Base-by-base conservation (phyloP, 1,140 invertebrate species). In the Myzus persicae region DNA sequence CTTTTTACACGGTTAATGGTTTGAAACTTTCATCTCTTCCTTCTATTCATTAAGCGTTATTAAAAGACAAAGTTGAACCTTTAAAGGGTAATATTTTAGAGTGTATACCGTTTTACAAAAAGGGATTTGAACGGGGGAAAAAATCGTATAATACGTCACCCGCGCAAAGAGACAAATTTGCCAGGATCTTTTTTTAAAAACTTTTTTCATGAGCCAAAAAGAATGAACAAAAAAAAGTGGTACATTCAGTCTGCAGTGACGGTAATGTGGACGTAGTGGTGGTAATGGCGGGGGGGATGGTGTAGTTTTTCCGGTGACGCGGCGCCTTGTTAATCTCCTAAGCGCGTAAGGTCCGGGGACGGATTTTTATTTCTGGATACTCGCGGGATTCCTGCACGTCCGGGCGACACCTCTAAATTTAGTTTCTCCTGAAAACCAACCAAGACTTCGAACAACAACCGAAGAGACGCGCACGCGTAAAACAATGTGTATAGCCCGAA, bases 291-390 rank as follows among this genome's bases (percentile, higher is more conserved):
- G 42, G 2, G 42, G 2, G 2, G 42, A 8, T 44, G 14, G 5
- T 42, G 36, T 89, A 48, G n/a, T 89, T 44, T 92, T 82, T 46
- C 22, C 48, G 22, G 31, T 1, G 36, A 20, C 8, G 42, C 42
- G 11, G 31, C 24, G 54, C 90, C 59, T 81, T 92, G 46, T 82
- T 92, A 92, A 92, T 92, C 76, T 92, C 36, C 46, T 51, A 84
- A 46, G 81, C 76, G 81, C 20, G 24, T 46, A 91, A 81, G 67
- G 40, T 36, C 42, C n/a, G 31, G 40, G 18, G 59, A 76, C 59
- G 40, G 90, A 84, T 84, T 92, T 92, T 84, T 92, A 92, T 92
- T 92, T 92, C 67, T 91, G 90, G 59, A 89, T 89, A 38, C 46
- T 51, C n/a, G 42, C 18, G 76, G 22, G 76, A 92, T 84, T 92